A percentile compares a stretch with the other conserved stretches of the same genome.
Conservation (phyloP, 2,797 vertebrate genomes). For the Choloepus didactylus region DNA sequence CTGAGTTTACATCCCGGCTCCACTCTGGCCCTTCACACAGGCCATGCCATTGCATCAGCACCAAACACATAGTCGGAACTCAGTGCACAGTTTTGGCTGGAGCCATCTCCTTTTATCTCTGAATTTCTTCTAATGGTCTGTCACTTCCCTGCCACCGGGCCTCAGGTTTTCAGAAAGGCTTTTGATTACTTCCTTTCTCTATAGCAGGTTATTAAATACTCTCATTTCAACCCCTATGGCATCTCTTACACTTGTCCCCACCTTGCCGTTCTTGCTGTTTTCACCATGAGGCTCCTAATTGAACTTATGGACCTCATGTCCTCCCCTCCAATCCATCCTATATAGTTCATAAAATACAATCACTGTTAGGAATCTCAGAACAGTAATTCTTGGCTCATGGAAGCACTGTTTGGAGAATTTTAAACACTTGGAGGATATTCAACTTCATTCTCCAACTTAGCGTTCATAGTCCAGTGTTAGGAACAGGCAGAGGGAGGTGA, state of each 20-base stretch:
- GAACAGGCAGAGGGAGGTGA: rapidly evolving
- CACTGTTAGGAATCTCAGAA: background rate
- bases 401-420: background rate
- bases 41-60: background rate
- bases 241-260: background rate
- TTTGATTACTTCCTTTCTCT: background rate
- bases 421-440: background rate
- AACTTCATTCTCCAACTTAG: rapidly evolving
- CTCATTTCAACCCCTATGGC: rapidly evolving
- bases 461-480: background rate
- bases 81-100: rapidly evolving
- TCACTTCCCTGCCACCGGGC: no score
- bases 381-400: background rate
- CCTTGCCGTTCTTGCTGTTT: background rate
- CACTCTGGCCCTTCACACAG: background rate
- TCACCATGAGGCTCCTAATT: background rate
- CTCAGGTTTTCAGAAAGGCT: background rate
- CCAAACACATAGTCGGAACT: background rate
- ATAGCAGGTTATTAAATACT: rapidly evolving
- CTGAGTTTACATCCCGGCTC: background rate
- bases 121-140: background rate
- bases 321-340: background rate
- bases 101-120: background rate
- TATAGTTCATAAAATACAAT: no score
- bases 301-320: background rate